phyloP scores from a whole-genome alignment of 2,113 vertebrate genomes.

The Blennius ocellaris region DNA sequence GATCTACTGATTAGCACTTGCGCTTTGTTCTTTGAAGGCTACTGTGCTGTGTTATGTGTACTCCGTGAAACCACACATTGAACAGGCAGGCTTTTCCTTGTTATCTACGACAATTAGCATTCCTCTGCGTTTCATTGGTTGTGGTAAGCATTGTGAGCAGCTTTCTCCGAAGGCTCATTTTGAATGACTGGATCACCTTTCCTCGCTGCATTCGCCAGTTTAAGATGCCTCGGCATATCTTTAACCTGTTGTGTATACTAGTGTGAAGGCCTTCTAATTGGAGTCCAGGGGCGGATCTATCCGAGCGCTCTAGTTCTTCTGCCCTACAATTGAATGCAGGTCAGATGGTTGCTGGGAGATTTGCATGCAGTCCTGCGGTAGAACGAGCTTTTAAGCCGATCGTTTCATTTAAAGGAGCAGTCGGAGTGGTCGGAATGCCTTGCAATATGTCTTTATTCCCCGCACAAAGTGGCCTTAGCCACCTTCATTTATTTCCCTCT shows the following conservation, averaged over 20 bases:
- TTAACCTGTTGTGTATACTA: constrained; percentile 58
- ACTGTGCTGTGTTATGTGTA: constrained; percentile 16
- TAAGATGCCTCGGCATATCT: constrained; percentile 51
- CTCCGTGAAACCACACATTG: constrained; percentile 1
- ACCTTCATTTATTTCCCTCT: constrained; percentile 65
- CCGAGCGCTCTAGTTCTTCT: constrained; percentile 78
- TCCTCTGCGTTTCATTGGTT: constrained; percentile 19
- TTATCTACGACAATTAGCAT: constrained; percentile 18
- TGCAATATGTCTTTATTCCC: constrained; percentile 55
- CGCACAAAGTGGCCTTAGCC: constrained; percentile 60
- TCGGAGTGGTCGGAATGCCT: constrained; percentile 46
- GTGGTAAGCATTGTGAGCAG: constrained; percentile 3
- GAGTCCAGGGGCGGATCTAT: constrained; percentile 71
- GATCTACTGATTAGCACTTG: constrained; percentile 28
- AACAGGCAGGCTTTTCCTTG: constrained; percentile 16
- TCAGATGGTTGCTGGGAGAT: constrained; percentile 68
- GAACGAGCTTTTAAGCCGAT: constrained; percentile 57
- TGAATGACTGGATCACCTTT: constrained; percentile 51
- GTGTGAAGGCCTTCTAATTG: constrained; percentile 75
- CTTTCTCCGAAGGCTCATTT: constrained; percentile 31
- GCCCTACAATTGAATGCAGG: constrained; percentile 72
- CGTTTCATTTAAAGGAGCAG: constrained; percentile 62
- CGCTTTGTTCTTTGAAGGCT: constrained; percentile 25
- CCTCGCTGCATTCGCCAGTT: constrained; percentile 48
- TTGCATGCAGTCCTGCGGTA: constrained; percentile 55